Conservation (phyloP, 2,888 invertebrate species). For the Tenthredo mesomela region DNA sequence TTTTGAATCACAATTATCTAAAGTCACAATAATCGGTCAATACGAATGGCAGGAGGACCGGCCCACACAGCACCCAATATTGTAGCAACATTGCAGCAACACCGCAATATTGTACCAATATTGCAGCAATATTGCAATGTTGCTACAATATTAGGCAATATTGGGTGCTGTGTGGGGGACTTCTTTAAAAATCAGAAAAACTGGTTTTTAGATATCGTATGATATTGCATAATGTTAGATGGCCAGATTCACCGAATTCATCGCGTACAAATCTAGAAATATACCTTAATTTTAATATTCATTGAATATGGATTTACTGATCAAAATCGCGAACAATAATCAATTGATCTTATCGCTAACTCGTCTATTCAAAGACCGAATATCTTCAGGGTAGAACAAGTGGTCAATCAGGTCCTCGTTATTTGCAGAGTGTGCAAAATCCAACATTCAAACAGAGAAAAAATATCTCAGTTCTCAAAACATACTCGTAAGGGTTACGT, state of each 20-base stretch:
- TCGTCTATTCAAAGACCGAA: not conserved
- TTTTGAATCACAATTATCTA: no score
- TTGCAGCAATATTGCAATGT: no score
- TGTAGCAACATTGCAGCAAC: no score
- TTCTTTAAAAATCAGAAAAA: not conserved
- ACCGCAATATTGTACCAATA: no score
- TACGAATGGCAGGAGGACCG: no score
- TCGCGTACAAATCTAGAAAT: not conserved
- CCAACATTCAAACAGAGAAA: not conserved
- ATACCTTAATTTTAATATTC: no score
- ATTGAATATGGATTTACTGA: not conserved
- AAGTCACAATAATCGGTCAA: no score
- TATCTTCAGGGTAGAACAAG: not conserved
- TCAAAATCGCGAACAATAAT: not conserved
- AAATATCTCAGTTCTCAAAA: not conserved
- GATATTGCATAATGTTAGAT: not conserved
- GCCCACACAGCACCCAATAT: no score
- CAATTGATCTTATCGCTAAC: not conserved
- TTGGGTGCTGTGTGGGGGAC: no score
- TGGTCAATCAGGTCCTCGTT: not conserved
- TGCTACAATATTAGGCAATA: no score
- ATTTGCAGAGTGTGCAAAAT: not conserved
- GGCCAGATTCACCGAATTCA: not conserved
- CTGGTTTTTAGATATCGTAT: not conserved
- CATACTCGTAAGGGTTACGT: slow-evolving; percentile 18